Percentiles rank a stretch among this genome's conserved stretches.
These are phyloP conservation scores for Hybos culiciformis DNA, from an alignment of 2,888 invertebrate genomes.

Conservation along the genomic window DNA sequence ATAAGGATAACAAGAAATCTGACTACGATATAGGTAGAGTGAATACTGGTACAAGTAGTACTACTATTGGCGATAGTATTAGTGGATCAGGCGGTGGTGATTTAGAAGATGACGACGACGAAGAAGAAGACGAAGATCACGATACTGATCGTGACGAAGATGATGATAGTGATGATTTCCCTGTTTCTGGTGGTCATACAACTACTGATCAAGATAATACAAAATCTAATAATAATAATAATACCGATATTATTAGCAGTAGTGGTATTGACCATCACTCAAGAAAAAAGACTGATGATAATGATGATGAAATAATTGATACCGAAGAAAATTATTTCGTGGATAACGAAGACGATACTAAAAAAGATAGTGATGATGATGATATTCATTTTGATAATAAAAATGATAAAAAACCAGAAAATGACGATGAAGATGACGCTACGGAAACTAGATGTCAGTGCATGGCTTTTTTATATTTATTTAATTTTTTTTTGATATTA, in stretches of 20 bases:
- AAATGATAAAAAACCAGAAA: slow-evolving; percentile 8
- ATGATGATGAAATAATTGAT: neutral
- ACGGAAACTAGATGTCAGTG: slow-evolving; percentile 17
- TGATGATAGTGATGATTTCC: slow-evolving; percentile 13
- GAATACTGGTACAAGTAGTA: slow-evolving; percentile 29
- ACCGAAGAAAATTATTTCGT: no score
- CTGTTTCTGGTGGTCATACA: slow-evolving; percentile 4
- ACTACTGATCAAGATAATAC: slow-evolving; percentile 8
- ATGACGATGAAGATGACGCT: neutral
- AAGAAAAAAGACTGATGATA: neutral
- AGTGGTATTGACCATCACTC: neutral
- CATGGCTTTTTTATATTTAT: slow-evolving; percentile 15
- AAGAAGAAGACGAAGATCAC: slow-evolving; percentile 1
- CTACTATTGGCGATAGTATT: slow-evolving; percentile 31
- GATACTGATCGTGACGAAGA: slow-evolving; percentile 15
- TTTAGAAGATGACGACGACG: slow-evolving; percentile 10
- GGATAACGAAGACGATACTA: slow-evolving; percentile 1
- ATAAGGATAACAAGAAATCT: slow-evolving; percentile 22
- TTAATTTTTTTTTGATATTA: slow-evolving; percentile 8
- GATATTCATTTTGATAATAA: slow-evolving; percentile 2
- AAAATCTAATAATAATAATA: slow-evolving; percentile 2
- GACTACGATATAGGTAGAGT: slow-evolving; percentile 11
- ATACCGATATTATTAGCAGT: neutral
- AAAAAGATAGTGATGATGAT: slow-evolving; percentile 5
- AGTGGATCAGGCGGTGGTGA: slow-evolving; percentile 20